Evolutionary conservation across 2,888 invertebrate genomes (phyloP).

Genomic region (Mesorhabditis sp.): DNA sequence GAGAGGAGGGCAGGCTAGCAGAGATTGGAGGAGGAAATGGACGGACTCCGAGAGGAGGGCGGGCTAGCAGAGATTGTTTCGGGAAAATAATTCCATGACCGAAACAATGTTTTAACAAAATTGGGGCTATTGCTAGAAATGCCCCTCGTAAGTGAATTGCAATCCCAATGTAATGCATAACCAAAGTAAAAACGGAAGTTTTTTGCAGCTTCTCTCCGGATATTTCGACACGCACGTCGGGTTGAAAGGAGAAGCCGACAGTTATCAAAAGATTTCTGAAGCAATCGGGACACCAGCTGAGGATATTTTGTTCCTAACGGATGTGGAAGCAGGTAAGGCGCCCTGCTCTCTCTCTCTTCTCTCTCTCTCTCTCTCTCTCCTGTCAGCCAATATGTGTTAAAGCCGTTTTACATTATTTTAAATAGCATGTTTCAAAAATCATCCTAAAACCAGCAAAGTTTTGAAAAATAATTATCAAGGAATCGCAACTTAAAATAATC

Average conservation of each 20-base stretch:
- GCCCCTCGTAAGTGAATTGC: not conserved
- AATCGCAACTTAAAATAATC: no score
- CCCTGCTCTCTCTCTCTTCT: no score
- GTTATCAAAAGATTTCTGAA: constrained; percentile 75
- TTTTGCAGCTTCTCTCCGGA: constrained; percentile 68
- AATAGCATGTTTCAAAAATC: no score
- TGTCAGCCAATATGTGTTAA: not conserved
- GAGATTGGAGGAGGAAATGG: no score
- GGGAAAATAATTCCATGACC: no score
- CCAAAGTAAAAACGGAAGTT: not conserved
- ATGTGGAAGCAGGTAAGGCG: constrained; percentile 73
- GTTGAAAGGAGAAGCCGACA: constrained; percentile 73
- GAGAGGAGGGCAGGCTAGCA: no score
- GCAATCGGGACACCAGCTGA: constrained; percentile 69
- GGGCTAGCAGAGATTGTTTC: no score
- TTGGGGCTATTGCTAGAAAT: not conserved
- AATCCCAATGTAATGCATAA: not conserved
- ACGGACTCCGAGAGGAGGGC: no score
- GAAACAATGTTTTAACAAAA: not conserved
- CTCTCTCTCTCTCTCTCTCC: not conserved
- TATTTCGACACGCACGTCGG: constrained; percentile 85
- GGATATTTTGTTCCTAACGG: constrained; percentile 80
- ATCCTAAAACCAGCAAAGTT: no score
- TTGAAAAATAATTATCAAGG: no score
- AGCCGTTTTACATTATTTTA: no score